Conservation (phyloP, 1,140 invertebrate genomes). For the Xylocopa sonorina region DNA sequence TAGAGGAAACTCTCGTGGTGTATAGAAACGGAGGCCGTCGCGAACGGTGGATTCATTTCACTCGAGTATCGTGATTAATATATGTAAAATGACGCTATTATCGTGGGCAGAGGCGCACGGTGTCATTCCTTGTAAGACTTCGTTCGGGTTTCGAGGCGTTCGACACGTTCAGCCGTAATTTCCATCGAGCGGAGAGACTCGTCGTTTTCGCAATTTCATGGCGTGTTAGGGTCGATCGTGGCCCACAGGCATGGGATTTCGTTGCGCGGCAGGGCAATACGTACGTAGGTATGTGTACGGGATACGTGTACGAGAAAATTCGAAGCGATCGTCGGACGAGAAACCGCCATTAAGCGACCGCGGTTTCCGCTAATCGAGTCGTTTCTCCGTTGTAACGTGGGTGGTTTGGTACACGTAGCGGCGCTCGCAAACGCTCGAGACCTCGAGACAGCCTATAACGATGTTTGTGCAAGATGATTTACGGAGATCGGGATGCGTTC, state of each 20-base stretch:
- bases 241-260: not conserved
- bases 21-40: not conserved
- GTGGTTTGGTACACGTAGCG: constrained; percentile 13
- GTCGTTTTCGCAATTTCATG: constrained; percentile 48
- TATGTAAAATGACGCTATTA: constrained; percentile 10
- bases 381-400: constrained; percentile 35
- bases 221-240: constrained; percentile 45
- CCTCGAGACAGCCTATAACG: constrained; percentile 14
- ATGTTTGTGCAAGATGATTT: constrained; percentile 28
- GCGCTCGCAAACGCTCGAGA: not conserved
- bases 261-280: too few relatives aligned
- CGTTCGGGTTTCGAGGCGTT: constrained; percentile 11
- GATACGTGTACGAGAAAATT: constrained; percentile 13
- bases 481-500: not conserved
- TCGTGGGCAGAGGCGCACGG: not conserved
- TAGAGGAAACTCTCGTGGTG: not conserved
- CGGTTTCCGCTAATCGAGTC: constrained; percentile 46
- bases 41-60: not conserved
- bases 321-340: constrained; percentile 24
- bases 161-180: constrained; percentile 30
- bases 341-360: constrained; percentile 36
- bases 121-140: not conserved
- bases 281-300: not conserved
- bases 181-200: not conserved
- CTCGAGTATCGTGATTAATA: constrained; percentile 11